phyloP scores from a whole-genome alignment of 2,888 invertebrate species.

The Amblyjoppa fuscipennis region DNA sequence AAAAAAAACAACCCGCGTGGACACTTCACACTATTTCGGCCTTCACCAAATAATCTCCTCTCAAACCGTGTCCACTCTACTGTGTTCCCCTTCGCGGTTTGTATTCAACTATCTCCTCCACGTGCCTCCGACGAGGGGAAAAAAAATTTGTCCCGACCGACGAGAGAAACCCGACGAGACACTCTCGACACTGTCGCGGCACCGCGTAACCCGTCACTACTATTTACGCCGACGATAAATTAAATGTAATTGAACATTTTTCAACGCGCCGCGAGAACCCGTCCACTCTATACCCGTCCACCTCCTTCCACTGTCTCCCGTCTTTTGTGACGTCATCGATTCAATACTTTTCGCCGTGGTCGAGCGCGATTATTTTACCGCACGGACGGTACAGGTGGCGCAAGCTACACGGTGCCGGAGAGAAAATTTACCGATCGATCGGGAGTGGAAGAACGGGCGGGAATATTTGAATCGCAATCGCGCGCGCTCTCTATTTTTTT shows the following conservation, averaged over 20 bases:
- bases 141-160: conserved; percentile 35
- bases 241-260: conserved; percentile 82
- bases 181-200: conserved; percentile 53
- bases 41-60: conserved; percentile 18
- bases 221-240: conserved; percentile 79
- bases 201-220: conserved; percentile 70
- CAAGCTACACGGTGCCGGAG: conserved; percentile 48
- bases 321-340: conserved; percentile 85
- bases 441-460: conserved; percentile 40
- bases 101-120: conserved; percentile 30
- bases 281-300: conserved; percentile 65
- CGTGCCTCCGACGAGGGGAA: conserved; percentile 47
- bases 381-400: conserved; percentile 58
- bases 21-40: not conserved
- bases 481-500: not conserved
- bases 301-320: conserved; percentile 80
- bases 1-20: not conserved
- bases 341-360: conserved; percentile 83
- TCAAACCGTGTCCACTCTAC: conserved; percentile 7
- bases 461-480: conserved; percentile 54
- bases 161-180: conserved; percentile 51
- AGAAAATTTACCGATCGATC: conserved; percentile 50
- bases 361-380: conserved; percentile 59
- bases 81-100: not conserved
- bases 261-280: conserved; percentile 76